Evolutionary conservation across 2,797 vertebrate species (phyloP).

Genomic region (Chiloscyllium punctatum): DNA sequence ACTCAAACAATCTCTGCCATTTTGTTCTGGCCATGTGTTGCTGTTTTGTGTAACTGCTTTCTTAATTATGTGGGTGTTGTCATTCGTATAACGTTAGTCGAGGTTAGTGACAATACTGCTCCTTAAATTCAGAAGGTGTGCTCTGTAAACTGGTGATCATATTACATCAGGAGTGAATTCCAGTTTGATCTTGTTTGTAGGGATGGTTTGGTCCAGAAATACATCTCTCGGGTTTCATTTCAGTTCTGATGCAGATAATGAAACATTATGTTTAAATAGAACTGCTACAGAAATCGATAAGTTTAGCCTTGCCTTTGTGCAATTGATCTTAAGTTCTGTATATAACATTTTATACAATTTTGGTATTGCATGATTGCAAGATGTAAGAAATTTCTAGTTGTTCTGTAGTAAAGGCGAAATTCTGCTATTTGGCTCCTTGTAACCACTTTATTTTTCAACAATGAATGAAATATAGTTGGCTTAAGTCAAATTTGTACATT

Average conservation of each 20-base stretch:
- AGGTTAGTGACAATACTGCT: background rate
- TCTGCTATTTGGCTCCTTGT: background rate
- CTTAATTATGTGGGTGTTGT: background rate
- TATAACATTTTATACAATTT: background rate
- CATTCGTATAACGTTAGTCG: background rate
- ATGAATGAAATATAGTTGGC: background rate
- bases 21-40: background rate
- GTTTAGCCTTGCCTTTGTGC: background rate
- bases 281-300: background rate
- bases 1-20: background rate
- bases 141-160: background rate
- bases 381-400: background rate
- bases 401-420: background rate
- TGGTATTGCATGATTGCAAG: background rate
- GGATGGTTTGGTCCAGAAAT: background rate
- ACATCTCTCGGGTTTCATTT: background rate
- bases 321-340: background rate
- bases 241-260: background rate
- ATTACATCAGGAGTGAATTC: background rate
- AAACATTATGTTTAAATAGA: background rate
- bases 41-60: background rate
- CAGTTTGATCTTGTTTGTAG: slow-evolving; percentile 6
- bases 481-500: background rate
- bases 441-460: background rate
- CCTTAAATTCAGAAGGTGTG: background rate